Evolutionary conservation across 2,113 vertebrate species (phyloP), one percentile per base, ranked within the genome.

Genomic region (Pseudopipra pipra): DNA sequence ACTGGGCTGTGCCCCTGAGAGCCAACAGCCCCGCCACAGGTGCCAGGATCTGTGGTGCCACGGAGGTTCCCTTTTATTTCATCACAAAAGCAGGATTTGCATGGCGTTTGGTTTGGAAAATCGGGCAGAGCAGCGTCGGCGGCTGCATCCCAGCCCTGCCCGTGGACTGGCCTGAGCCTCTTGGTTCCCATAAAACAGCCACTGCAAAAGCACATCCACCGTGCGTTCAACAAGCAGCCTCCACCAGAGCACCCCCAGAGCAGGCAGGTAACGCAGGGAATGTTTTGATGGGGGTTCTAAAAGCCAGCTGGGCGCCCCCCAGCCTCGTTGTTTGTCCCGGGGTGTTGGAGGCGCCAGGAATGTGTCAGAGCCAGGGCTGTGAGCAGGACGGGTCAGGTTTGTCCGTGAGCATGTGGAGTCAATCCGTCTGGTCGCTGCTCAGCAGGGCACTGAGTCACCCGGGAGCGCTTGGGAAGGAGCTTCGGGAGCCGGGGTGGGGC

Each of bases 21-120:
- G 62, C 30, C 33, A 18, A 8, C 49, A 12, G 66, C 17, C 3
- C 0, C 9, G 49, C 46, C 39, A 14, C 3, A 1, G 63, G 19
- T 17, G 24, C 31, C 1, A 1, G 63, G 37, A 70, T 14, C 68
- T 22, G 25, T 1, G 6, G 37, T 10, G 18, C 33, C 1, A 0
- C 0, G 1, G 23, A 20, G 25, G 12, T 19, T 65, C 17, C 43
- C 39, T 28, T 61, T 31, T 4, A 10, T 31, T 77, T 43, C 35
- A 2, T 27, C 0, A 2, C 31, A 20, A 17, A 44, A 35, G 15
- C 5, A 13, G 52, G 55, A 22, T 80, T 73, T 33, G 49, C 24
- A 2, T 6, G n/a, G 27, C 0, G 5, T 15, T 15, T 1, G 5
- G 18, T 54, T 73, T 15, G 33, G 79, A 88, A 49, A 49, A 41